Conservation (phyloP, 2,113 vertebrate species). For the Tricholaema leucomelas region DNA sequence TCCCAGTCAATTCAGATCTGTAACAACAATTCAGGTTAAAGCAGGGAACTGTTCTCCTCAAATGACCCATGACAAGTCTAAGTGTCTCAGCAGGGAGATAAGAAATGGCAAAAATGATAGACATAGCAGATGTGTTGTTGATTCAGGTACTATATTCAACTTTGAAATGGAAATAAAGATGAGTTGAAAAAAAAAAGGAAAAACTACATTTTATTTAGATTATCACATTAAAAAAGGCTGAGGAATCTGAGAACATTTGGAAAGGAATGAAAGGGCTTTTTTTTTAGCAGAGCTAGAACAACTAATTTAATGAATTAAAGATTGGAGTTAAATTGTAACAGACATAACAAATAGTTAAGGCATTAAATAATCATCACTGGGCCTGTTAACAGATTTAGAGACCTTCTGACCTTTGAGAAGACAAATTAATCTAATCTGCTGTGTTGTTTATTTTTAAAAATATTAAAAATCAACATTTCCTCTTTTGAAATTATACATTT, state of each 20-base stretch:
- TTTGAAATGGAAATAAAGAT: constrained; percentile 60
- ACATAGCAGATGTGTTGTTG: background rate
- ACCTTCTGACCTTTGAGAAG: constrained; percentile 44
- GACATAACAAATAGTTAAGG: constrained; percentile 63
- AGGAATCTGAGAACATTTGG: constrained; percentile 35
- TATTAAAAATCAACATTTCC: background rate
- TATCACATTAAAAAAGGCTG: constrained; percentile 10
- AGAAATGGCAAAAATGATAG: constrained; percentile 29
- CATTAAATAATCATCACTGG: constrained; percentile 58
- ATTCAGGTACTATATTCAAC: background rate
- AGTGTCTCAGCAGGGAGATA: constrained; percentile 12
- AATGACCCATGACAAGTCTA: constrained; percentile 14
- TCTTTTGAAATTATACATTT: constrained; percentile 1
- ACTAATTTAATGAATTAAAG: constrained; percentile 63
- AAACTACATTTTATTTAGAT: constrained; percentile 44
- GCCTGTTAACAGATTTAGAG: constrained; percentile 47
- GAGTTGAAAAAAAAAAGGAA: constrained; percentile 18
- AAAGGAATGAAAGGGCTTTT: constrained; percentile 55
- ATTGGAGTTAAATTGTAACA: constrained; percentile 50
- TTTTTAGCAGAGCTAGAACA: constrained; percentile 30
- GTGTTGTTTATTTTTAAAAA: background rate
- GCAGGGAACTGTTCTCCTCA: constrained; percentile 35
- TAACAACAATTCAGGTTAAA: constrained; percentile 9
- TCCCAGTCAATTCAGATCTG: background rate
- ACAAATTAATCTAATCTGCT: constrained; percentile 45